These are phyloP conservation scores for Orthonyx spaldingii DNA, from an alignment of 2,113 vertebrate genomes.

Conservation along the genomic window DNA sequence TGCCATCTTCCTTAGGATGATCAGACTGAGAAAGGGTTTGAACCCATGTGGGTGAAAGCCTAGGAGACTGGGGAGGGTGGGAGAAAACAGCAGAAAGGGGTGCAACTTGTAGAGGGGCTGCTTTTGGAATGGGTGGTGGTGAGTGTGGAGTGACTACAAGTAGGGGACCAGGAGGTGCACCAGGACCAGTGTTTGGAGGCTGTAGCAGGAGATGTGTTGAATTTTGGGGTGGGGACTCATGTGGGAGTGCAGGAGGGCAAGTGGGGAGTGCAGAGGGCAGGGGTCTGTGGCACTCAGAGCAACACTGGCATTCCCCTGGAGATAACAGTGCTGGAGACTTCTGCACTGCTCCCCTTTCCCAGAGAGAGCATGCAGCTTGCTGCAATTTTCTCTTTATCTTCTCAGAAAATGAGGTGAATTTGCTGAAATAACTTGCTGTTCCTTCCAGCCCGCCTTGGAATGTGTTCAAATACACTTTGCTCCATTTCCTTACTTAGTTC, in stretches of 20 bases:
- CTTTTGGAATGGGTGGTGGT: background rate
- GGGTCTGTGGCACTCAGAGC: background rate
- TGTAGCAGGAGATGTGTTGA: background rate
- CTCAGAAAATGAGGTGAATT: background rate
- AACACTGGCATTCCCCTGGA: background rate
- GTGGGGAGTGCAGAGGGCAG: background rate
- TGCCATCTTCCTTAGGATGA: background rate
- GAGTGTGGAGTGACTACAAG: background rate
- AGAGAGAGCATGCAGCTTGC: background rate
- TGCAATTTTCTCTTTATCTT: background rate
- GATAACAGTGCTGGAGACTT: background rate
- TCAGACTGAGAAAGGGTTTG: background rate
- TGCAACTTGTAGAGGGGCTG: background rate
- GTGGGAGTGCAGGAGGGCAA: background rate
- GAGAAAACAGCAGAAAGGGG: background rate
- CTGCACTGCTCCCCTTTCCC: background rate
- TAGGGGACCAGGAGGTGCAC: rapidly evolving
- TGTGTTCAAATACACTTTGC: background rate
- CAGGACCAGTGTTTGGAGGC: background rate
- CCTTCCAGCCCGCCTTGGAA: background rate
- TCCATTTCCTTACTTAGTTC: background rate
- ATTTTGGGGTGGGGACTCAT: background rate
- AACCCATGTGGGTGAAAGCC: background rate
- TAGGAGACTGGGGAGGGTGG: background rate
- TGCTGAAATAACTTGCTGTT: background rate